These are phyloP conservation scores for Halcyon leucocephala DNA, from an alignment of 2,797 vertebrate species.

Conservation along the genomic window DNA sequence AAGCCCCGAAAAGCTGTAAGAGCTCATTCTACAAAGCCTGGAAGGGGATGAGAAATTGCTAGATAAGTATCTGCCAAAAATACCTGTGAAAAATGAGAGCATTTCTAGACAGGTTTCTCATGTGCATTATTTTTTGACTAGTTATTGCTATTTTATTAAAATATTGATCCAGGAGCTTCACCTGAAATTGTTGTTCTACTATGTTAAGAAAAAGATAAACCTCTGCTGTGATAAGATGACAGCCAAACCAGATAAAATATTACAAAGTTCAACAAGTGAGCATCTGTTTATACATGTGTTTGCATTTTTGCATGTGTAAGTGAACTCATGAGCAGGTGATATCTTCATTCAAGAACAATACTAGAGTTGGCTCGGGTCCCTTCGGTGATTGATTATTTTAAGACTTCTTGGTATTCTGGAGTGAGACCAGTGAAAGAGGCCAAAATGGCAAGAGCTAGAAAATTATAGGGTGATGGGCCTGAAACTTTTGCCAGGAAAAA, in stretches of 20 bases:
- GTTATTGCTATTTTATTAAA: neutral
- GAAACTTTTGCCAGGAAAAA: neutral
- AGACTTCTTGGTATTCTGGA: neutral
- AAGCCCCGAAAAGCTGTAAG: neutral
- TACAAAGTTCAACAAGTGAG: neutral
- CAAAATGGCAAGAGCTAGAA: neutral
- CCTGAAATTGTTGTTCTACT: neutral
- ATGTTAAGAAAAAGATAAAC: neutral
- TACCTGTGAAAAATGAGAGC: neutral
- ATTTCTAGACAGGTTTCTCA: neutral
- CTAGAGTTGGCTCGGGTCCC: neutral
- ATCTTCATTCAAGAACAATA: neutral
- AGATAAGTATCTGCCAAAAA: neutral
- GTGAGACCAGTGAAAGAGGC: neutral
- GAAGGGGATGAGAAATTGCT: neutral
- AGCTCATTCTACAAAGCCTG: neutral
- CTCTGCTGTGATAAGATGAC: neutral
- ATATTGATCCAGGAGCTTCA: neutral
- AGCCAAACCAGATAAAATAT: neutral
- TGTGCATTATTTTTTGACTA: neutral
- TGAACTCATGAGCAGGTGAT: neutral
- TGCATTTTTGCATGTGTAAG: neutral
- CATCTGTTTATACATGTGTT: neutral
- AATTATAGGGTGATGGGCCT: neutral
- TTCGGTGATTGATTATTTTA: neutral